Percentiles rank a stretch among this genome's conserved stretches.
These are phyloP conservation scores for Thera obeliscata DNA, from an alignment of 2,888 invertebrate genomes.

Conservation along the genomic window DNA sequence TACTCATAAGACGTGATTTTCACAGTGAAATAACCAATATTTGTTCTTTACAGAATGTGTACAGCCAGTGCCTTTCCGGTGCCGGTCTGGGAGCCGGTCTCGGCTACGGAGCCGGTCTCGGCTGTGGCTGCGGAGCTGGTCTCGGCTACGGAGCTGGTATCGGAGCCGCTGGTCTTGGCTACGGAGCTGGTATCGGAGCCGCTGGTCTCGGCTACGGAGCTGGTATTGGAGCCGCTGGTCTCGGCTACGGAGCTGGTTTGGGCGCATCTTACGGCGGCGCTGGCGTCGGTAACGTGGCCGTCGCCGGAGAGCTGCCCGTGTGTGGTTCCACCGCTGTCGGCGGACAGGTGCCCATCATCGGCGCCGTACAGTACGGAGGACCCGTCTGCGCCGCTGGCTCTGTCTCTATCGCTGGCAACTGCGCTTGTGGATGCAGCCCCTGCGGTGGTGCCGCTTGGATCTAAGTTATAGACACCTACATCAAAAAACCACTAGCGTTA, in stretches of 20 bases:
- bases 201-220: slow-evolving; percentile 15
- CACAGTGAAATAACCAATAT: background rate
- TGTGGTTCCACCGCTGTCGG: slow-evolving; percentile 46
- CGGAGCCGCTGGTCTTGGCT: slow-evolving; percentile 13
- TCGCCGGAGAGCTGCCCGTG: slow-evolving; percentile 51
- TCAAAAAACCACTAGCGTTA: background rate
- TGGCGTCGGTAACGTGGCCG: slow-evolving; percentile 44
- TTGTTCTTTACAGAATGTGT: slow-evolving; percentile 12
- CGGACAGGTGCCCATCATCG: slow-evolving; percentile 51
- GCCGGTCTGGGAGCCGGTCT: slow-evolving; percentile 10
- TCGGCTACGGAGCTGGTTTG: slow-evolving; percentile 15
- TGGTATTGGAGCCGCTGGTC: slow-evolving; percentile 11
- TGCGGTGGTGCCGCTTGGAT: slow-evolving; percentile 1
- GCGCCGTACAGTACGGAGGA: slow-evolving; percentile 46
- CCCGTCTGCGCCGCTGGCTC: slow-evolving; percentile 44
- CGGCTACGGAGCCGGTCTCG: slow-evolving; percentile 8
- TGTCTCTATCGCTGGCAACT: slow-evolving; percentile 44
- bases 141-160: slow-evolving; percentile 16
- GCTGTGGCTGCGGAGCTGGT: slow-evolving; percentile 1
- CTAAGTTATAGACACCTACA: background rate
- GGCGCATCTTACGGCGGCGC: slow-evolving; percentile 24
- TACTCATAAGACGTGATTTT: background rate
- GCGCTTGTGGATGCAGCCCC: slow-evolving; percentile 40
- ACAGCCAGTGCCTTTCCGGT: slow-evolving; percentile 21
- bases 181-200: slow-evolving; percentile 18